Conservation (phyloP, 2,888 invertebrate genomes). For the Malacosoma neustria region DNA sequence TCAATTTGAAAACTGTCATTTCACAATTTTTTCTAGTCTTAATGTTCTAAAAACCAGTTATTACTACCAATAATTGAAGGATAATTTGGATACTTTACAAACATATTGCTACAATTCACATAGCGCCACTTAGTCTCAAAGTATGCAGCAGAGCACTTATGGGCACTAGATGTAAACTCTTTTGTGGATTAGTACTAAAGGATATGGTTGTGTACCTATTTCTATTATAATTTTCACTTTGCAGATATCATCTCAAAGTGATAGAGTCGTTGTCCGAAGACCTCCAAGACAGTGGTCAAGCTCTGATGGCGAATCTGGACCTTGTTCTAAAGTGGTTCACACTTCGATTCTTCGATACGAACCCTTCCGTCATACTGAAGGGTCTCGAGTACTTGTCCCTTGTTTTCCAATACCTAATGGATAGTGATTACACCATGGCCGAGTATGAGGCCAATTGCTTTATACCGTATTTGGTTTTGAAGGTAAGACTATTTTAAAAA, state of each 20-base stretch:
- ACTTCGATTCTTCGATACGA: constrained; percentile 97
- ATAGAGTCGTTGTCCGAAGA: constrained; percentile 93
- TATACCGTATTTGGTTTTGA: constrained; percentile 94
- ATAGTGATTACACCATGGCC: constrained; percentile 87
- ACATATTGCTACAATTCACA: too few relatives aligned
- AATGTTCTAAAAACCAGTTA: too few relatives aligned
- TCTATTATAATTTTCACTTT: too few relatives aligned
- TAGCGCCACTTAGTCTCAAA: too few relatives aligned
- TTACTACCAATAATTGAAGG: too few relatives aligned
- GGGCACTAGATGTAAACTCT: too few relatives aligned
- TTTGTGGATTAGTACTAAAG: too few relatives aligned
- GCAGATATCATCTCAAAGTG: constrained; percentile 94
- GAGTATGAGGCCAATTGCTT: constrained; percentile 95
- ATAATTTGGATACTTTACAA: too few relatives aligned
- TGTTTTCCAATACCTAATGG: constrained; percentile 87
- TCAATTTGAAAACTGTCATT: too few relatives aligned
- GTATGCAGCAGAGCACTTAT: too few relatives aligned
- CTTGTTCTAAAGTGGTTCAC: constrained; percentile 97
- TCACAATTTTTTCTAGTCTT: too few relatives aligned
- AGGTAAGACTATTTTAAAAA: constrained; percentile 76
- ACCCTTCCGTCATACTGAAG: constrained; percentile 96
- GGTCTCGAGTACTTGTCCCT: constrained; percentile 93
- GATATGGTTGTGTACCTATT: too few relatives aligned
- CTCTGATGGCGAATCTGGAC: constrained; percentile 93
- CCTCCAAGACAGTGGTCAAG: constrained; percentile 83